Percentiles rank a stretch among this genome's conserved stretches.
Evolutionary conservation across 64 coral and sea anemone genomes (phyloP).

Genomic region (Stylophora pistillata): DNA sequence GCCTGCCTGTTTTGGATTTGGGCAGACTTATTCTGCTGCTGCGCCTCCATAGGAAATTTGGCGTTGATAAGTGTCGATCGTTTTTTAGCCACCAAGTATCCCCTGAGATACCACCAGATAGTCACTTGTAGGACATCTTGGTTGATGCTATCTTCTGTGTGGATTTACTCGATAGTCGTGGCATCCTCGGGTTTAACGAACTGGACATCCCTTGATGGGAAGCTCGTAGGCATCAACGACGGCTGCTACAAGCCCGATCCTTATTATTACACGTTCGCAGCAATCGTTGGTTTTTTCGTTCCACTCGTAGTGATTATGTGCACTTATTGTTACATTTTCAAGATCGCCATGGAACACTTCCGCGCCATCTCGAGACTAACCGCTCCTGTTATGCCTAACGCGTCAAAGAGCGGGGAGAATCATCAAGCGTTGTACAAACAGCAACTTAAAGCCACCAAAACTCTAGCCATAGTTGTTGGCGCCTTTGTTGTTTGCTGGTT

Average conservation of each 20-base stretch:
- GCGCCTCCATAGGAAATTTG: slow-evolving; percentile 87
- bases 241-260: slow-evolving; percentile 79
- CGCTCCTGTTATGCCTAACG: background rate
- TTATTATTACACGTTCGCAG: slow-evolving; percentile 86
- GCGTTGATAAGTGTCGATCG: slow-evolving; percentile 85
- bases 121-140: slow-evolving; percentile 61
- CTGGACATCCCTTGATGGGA: slow-evolving; percentile 64
- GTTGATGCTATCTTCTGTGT: slow-evolving; percentile 61
- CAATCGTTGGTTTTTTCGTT: slow-evolving; percentile 78
- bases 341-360: slow-evolving; percentile 75
- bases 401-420: slow-evolving; percentile 16
- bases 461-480: slow-evolving; percentile 75
- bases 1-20: slow-evolving; percentile 84
- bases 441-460: slow-evolving; percentile 91
- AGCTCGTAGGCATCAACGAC: slow-evolving; percentile 41
- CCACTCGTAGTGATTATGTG: slow-evolving; percentile 67
- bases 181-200: slow-evolving; percentile 72
- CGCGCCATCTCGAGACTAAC: slow-evolving; percentile 71
- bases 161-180: slow-evolving; percentile 65
- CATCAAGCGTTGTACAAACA: slow-evolving; percentile 55
- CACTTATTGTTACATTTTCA: slow-evolving; percentile 81
- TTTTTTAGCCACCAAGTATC: slow-evolving; percentile 85
- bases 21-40: slow-evolving; percentile 85
- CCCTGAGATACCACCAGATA: slow-evolving; percentile 76
- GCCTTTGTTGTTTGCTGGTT: slow-evolving; percentile 80